These are phyloP conservation scores for Rhinolophus ferrumequinum DNA, from an alignment of 2,113 vertebrate species.

Conservation along the genomic window DNA sequence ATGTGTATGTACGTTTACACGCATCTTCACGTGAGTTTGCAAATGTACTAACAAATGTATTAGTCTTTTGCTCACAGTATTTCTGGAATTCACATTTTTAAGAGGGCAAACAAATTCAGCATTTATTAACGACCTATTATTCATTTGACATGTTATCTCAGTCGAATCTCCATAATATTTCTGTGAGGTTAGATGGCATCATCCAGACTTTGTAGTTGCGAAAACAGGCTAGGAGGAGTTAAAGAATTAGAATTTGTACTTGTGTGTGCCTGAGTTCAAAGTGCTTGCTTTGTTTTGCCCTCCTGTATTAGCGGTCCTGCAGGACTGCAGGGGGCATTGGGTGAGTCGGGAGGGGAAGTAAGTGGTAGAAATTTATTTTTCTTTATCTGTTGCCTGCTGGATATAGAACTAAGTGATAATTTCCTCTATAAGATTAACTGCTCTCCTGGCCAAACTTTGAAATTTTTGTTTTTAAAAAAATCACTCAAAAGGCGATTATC, in stretches of 20 bases:
- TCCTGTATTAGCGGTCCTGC: background rate
- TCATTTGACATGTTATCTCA: background rate
- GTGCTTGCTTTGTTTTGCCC: background rate
- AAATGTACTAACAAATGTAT: background rate
- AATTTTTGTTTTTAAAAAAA: background rate
- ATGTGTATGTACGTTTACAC: background rate
- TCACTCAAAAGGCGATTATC: background rate
- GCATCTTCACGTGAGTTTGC: background rate
- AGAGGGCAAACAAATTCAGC: background rate
- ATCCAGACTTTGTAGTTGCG: background rate
- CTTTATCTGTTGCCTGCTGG: background rate
- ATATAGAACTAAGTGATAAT: background rate
- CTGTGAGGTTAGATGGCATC: background rate
- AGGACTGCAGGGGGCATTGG: background rate
- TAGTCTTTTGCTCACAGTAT: background rate
- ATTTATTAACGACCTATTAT: background rate
- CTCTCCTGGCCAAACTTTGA: background rate
- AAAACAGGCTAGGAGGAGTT: background rate
- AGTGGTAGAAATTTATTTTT: background rate
- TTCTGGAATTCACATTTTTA: constrained; percentile 10
- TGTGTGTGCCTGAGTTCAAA: background rate
- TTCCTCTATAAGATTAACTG: background rate
- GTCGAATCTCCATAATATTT: background rate
- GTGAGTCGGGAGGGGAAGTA: background rate
- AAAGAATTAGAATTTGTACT: background rate